These are phyloP conservation scores for Parnassius orleans DNA, from an alignment of 2,888 invertebrate species.

Conservation along the genomic window DNA sequence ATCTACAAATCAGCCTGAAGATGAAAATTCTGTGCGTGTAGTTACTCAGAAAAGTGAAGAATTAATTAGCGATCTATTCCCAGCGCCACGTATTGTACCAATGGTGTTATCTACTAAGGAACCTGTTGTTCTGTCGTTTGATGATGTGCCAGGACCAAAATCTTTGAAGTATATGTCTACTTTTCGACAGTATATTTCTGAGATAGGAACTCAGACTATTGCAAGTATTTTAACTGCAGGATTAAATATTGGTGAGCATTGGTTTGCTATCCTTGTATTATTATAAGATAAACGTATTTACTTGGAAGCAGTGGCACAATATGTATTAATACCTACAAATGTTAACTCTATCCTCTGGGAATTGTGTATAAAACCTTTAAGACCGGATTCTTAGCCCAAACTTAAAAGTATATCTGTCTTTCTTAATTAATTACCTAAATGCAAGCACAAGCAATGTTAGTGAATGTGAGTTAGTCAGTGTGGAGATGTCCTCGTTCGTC, in stretches of 20 bases:
- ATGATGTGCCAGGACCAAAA: constrained; percentile 84
- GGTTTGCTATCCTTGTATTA: constrained; percentile 3
- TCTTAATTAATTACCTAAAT: too few species aligned
- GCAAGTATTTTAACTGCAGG: constrained; percentile 74
- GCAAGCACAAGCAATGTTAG: too few species aligned
- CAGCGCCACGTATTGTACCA: constrained; percentile 52
- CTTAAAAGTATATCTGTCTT: too few species aligned
- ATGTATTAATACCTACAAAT: too few species aligned
- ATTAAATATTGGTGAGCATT: constrained; percentile 73
- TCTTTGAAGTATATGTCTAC: constrained; percentile 79
- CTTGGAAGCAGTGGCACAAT: too few species aligned
- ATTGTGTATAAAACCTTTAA: too few species aligned
- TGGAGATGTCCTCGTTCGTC: too few species aligned
- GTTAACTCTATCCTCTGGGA: too few species aligned
- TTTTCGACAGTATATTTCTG: constrained; percentile 81
- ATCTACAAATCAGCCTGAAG: constrained; percentile 7
- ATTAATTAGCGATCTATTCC: constrained; percentile 47
- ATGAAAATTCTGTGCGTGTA: constrained; percentile 5
- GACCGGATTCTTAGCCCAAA: too few species aligned
- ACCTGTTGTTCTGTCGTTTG: constrained; percentile 72
- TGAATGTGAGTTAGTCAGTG: too few species aligned
- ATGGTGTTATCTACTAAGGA: constrained; percentile 59
- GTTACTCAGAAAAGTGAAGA: constrained; percentile 30
- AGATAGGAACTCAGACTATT: constrained; percentile 82
- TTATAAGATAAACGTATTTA: not conserved